Conservation (phyloP, 1,140 invertebrate species). For the Leptinotarsa undecemlineata region DNA sequence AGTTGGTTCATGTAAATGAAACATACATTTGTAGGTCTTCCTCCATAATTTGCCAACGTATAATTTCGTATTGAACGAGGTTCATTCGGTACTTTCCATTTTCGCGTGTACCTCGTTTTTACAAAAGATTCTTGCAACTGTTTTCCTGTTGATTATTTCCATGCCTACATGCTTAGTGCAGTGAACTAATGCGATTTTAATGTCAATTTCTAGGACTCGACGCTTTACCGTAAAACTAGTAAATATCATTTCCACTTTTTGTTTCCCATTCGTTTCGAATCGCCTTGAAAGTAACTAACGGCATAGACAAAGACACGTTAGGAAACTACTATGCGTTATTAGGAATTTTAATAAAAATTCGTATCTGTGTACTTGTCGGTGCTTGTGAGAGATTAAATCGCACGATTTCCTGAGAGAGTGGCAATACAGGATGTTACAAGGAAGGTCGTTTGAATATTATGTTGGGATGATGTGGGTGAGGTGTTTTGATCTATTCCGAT, state of each 20-base stretch:
- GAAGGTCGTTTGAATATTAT: not conserved
- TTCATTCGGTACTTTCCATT: not conserved
- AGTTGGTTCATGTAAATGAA: too few species aligned
- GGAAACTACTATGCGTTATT: not conserved
- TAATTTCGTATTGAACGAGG: not conserved
- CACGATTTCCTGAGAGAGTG: not conserved
- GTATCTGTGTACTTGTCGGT: not conserved
- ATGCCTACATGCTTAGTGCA: not conserved
- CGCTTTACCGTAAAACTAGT: not conserved
- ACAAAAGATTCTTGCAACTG: not conserved
- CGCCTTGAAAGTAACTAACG: constrained; percentile 3
- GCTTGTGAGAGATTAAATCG: not conserved
- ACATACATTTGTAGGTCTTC: not conserved
- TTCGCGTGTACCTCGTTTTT: not conserved
- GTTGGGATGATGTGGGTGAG: not conserved
- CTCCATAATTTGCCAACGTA: not conserved
- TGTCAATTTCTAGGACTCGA: not conserved
- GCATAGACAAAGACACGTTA: constrained; percentile 4
- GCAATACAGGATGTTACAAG: not conserved
- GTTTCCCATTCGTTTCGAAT: not conserved
- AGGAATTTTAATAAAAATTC: constrained; percentile 1
- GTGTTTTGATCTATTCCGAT: too few species aligned
- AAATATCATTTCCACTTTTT: not conserved
- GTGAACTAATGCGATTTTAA: not conserved
- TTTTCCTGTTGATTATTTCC: not conserved